Evolutionary conservation across 2,888 invertebrate species (phyloP), one percentile per base, ranked within the genome.

Genomic region (Lacanobia wlatinum): DNA sequence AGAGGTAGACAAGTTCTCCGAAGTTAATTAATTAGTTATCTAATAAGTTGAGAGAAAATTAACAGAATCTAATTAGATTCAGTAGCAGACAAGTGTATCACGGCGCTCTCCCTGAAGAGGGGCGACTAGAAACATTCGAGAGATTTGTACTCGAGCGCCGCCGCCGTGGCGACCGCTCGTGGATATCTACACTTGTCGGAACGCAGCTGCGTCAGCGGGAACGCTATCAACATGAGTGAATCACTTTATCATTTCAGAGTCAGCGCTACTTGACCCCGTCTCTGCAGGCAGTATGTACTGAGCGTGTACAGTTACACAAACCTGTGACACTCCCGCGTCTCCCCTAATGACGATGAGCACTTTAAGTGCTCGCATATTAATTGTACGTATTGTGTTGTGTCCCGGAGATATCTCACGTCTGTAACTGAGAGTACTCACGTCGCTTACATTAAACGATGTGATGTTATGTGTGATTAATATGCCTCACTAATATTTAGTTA

Each of bases 1-100:
- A 62, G 34, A 61, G 75, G 63, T 23, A 59, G 43, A 43, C 38
- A 66, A 43, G n/a, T 70, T 71, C 10, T 0, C 1, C 46, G n/a
- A 64, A 61, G 53, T 56, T 50, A 71, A 75, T 80, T 80, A 75
- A 69, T 79, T 59, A 65, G n/a, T 50, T 56, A 14, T 10, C 14
- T 50, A 38, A 68, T 65, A 52, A 80, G 55, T 75, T 65, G 28
- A 48, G 61, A 52, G 58, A 65, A 70, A 67, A 79, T 68, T 74
- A 34, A 10, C 43, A 62, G 70, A 76, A 63, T 65, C 75, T 75
- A 75, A 79, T 75, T 68, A 61, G 40, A 53, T 50, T 58, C 56
- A 72, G 59, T 43, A 53, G 50, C 34, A 53, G 55, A 53, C 18
- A 34, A 70, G 38, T 66, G 71, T 43, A 62, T 56, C 62, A 56